Base-by-base conservation (phyloP, 2,113 vertebrate species). In the Peromyscus polionotus region DNA sequence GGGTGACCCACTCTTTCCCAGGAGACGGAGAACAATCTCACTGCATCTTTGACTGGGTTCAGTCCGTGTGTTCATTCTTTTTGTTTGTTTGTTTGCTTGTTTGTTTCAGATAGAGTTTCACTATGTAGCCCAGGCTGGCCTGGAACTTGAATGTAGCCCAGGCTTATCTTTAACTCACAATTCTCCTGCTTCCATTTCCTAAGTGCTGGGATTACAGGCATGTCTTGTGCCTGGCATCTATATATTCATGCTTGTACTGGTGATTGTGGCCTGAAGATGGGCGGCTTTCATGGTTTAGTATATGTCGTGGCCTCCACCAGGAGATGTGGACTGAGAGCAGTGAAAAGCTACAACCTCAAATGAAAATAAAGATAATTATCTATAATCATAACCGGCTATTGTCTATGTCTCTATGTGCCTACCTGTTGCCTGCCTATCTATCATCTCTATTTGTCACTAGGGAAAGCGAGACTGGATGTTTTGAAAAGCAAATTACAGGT, bases 401-500 rank as follows among this genome's bases (percentile, higher is more conserved):
- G 0, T 51, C 31, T 70, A 14, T 87, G 10, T n/a, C 36, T 42
- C 45, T 36, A 7, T 57, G 9, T 57, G 51, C 36, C n/a, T 57
- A 31, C 83, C 17, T 57, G 28, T 51, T 33, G 42, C 86, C 73
- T 79, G 7, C 54, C 59, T 42, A 5, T 45, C 59, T 54, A 17
- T 59, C 67, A 16, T 19, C 54, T 75, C 42, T 14, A 45, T 88
- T 77, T 63, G 26, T 51, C 42, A 67, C n/a, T 33, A 54, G 59
- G 20, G 94, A 24, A 65, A 79, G 2, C 39, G 24, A 39, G 26
- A 33, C 33, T 77, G 39, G 14, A 24, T 72, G 61, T 31, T 86
- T 88, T 95, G 67, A 45, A 45, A 95, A 89, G 26, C 59, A 94
- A 42, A 88, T 16, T 5, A 11, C 86, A 39, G 65, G 19, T 95